These are phyloP conservation scores for Microtus oregoni DNA, from an alignment of 2,113 vertebrate species.

Conservation along the genomic window DNA sequence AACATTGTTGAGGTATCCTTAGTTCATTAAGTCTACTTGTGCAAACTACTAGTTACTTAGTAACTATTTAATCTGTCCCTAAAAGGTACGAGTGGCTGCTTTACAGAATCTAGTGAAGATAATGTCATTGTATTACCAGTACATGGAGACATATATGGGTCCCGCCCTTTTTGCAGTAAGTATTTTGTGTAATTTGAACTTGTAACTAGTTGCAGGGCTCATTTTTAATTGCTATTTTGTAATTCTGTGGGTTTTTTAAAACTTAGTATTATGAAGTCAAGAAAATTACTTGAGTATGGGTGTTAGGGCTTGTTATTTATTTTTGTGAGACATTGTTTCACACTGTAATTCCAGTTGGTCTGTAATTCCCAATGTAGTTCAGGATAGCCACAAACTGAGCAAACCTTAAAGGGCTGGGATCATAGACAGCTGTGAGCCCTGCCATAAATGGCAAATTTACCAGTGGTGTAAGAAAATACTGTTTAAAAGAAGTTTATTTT, in stretches of 20 bases:
- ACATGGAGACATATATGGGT: conserved; percentile 99
- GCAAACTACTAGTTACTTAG: not conserved
- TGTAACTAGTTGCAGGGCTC: not conserved
- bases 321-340: not conserved
- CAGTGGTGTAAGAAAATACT: conserved; percentile 11
- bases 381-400: not conserved
- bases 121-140: conserved; percentile 99
- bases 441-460: not conserved
- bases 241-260: not conserved
- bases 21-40: not conserved
- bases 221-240: conserved; percentile 28
- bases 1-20: not conserved
- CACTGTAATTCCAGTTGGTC: not conserved
- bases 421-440: not conserved
- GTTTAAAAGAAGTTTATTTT: conserved; percentile 22
- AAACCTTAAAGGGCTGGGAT: not conserved
- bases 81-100: conserved; percentile 97
- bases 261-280: not conserved
- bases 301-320: not conserved
- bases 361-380: not conserved
- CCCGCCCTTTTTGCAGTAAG: conserved; percentile 98
- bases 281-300: not conserved
- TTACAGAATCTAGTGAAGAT: conserved; percentile 99
- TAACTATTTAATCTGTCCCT: not conserved
- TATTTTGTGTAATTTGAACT: conserved; percentile 65